These are phyloP conservation scores for Papilio xuthus DNA, from an alignment of 1,140 invertebrate species.

Conservation along the genomic window DNA sequence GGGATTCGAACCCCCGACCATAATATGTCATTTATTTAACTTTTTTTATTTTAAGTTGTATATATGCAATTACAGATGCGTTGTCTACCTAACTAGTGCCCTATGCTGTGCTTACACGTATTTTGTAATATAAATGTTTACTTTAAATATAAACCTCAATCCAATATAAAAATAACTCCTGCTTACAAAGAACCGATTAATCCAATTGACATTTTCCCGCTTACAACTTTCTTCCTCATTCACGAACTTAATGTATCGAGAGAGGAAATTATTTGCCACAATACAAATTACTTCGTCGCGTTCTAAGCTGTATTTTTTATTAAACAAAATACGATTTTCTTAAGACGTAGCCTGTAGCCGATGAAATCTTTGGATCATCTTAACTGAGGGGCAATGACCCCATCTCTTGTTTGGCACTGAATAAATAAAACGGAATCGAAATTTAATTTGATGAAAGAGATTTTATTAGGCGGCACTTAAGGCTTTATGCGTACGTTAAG, in stretches of 20 bases:
- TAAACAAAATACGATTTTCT: constrained; percentile 16
- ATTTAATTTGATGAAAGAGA: constrained; percentile 39
- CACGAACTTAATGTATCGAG: constrained; percentile 12
- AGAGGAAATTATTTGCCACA: constrained; percentile 14
- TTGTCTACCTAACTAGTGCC: too few relatives aligned
- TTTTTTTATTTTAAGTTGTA: too few relatives aligned
- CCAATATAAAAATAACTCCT: neutral
- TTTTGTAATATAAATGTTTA: neutral
- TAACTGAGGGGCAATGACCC: constrained; percentile 12
- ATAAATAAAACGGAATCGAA: constrained; percentile 37
- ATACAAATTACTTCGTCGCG: neutral
- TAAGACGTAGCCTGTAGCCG: constrained; percentile 8
- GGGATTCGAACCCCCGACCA: too few relatives aligned
- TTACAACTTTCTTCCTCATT: neutral
- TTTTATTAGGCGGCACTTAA: constrained; percentile 29
- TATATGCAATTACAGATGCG: too few relatives aligned
- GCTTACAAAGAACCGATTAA: neutral
- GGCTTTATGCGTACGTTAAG: neutral
- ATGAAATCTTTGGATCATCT: constrained; percentile 31
- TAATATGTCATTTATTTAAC: too few relatives aligned
- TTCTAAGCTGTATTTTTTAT: neutral
- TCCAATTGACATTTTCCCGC: neutral
- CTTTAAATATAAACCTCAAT: neutral
- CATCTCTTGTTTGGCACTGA: constrained; percentile 32
- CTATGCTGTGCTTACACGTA: neutral